Conservation (phyloP, 2,888 invertebrate genomes). For the Drosophila formosana region DNA sequence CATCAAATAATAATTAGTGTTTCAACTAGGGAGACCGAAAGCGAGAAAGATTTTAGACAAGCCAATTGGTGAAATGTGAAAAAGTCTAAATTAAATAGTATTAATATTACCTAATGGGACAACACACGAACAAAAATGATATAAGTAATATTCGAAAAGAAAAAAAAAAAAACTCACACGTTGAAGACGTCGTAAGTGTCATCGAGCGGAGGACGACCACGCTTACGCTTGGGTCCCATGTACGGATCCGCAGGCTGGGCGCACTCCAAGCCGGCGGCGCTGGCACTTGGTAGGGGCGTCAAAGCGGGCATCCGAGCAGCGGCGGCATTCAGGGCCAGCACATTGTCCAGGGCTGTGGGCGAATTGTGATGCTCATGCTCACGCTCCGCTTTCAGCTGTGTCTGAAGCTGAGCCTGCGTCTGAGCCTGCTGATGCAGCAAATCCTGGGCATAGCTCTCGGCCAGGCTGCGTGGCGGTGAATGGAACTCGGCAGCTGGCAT, state of each 20-base stretch:
- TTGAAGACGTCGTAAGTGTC: constrained; percentile 85
- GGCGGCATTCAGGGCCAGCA: constrained; percentile 35
- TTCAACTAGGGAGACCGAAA: too few relatives aligned
- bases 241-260: constrained; percentile 71
- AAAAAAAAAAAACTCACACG: constrained; percentile 72
- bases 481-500: constrained; percentile 79
- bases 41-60: too few relatives aligned
- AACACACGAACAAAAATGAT: too few relatives aligned
- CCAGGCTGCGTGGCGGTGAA: constrained; percentile 72
- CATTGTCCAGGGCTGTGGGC: constrained; percentile 51
- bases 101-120: too few relatives aligned
- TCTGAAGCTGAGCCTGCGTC: constrained; percentile 36
- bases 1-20: too few relatives aligned
- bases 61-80: too few relatives aligned
- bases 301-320: constrained; percentile 80
- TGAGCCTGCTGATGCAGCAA: constrained; percentile 57
- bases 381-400: constrained; percentile 34
- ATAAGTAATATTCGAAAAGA: too few relatives aligned
- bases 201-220: constrained; percentile 89
- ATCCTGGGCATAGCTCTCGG: constrained; percentile 70
- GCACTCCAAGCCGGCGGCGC: constrained; percentile 46
- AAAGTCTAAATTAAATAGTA: too few relatives aligned
- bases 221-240: constrained; percentile 87
- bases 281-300: constrained; percentile 75
- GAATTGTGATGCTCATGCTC: constrained; percentile 50